These are phyloP conservation scores for Eupithecia pulchellata DNA, from an alignment of 2,888 invertebrate genomes.

Conservation along the genomic window DNA sequence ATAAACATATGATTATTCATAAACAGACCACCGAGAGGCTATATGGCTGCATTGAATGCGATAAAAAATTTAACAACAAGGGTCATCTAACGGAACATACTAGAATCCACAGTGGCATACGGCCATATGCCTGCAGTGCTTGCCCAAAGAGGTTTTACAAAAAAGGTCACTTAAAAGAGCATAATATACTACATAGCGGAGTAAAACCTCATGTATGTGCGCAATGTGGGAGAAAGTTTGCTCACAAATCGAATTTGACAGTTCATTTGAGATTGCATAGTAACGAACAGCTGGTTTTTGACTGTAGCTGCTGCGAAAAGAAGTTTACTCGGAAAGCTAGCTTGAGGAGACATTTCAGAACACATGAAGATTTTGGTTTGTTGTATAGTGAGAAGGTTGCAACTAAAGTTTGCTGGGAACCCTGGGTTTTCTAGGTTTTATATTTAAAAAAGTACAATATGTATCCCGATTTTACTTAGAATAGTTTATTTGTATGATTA, in stretches of 20 bases:
- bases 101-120: neutral
- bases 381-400: constrained; percentile 1
- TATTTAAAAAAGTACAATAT: too few species aligned
- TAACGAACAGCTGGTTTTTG: neutral
- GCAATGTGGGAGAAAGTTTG: neutral
- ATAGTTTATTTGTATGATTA: neutral
- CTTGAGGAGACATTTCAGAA: constrained; percentile 3
- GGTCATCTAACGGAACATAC: neutral
- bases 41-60: neutral
- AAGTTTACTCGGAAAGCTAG: constrained; percentile 7
- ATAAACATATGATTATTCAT: neutral
- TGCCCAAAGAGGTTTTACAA: constrained; percentile 9
- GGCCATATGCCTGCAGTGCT: neutral
- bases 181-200: neutral
- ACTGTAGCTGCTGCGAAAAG: neutral
- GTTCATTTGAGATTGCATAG: constrained; percentile 3
- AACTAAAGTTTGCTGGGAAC: constrained; percentile 1
- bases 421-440: neutral
- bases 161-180: constrained; percentile 3
- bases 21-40: neutral
- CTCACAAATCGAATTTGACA: constrained; percentile 5
- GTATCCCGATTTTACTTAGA: neutral
- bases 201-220: neutral
- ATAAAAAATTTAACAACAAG: neutral
- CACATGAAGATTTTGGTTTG: constrained; percentile 3